A percentile compares a stretch with the other conserved stretches of the same genome.
Evolutionary conservation across 2,888 invertebrate species (phyloP).

Genomic region (Hyles lineata): DNA sequence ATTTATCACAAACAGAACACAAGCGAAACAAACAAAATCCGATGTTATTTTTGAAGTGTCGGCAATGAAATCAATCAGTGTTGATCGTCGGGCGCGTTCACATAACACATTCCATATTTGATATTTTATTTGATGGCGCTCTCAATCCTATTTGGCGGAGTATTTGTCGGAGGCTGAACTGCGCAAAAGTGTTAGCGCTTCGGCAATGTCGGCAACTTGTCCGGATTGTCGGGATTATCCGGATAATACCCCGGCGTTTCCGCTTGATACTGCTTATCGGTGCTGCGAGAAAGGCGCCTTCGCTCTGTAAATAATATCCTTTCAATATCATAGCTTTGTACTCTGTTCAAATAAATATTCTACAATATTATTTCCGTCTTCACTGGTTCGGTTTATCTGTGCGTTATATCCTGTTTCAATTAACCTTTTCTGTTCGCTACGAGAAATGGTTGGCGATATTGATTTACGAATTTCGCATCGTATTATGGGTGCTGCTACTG

Average conservation of each 20-base stretch:
- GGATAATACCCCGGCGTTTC: slow-evolving; percentile 66
- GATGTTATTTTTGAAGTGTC: background rate
- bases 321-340: slow-evolving; percentile 45
- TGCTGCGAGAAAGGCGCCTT: slow-evolving; percentile 49
- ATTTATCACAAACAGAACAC: background rate
- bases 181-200: slow-evolving; percentile 56
- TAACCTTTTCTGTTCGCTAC: slow-evolving; percentile 7
- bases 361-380: slow-evolving; percentile 32
- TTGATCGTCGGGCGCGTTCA: background rate
- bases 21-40: background rate
- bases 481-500: background rate
- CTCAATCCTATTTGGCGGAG: slow-evolving; percentile 51
- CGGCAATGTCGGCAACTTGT: slow-evolving; percentile 60
- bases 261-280: slow-evolving; percentile 60
- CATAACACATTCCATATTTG: slow-evolving; percentile 1
- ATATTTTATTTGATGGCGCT: slow-evolving; percentile 36
- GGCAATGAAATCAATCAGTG: background rate
- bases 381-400: background rate
- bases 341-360: slow-evolving; percentile 35
- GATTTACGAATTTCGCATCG: background rate
- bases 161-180: slow-evolving; percentile 53
- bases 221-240: slow-evolving; percentile 72
- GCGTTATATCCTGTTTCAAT: slow-evolving; percentile 19
- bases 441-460: background rate
- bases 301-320: slow-evolving; percentile 56